A percentile compares a stretch with the other conserved stretches of the same genome.
These are phyloP conservation scores for Harpalus rubripes DNA, from an alignment of 2,888 invertebrate genomes.

Conservation along the genomic window DNA sequence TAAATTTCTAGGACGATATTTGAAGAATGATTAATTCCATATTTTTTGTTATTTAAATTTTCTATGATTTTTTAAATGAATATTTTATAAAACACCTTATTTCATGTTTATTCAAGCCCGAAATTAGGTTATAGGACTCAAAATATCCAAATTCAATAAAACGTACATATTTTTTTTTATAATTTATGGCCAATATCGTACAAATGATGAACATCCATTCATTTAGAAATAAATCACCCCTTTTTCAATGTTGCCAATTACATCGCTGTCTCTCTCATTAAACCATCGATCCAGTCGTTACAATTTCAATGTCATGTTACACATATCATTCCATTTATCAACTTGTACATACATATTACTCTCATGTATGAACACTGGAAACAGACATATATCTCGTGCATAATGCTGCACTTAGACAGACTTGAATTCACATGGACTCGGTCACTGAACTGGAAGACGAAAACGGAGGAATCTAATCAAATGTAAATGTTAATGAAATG, in stretches of 20 bases:
- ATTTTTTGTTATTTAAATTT: no score
- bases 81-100: no score
- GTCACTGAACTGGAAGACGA: conserved; percentile 28
- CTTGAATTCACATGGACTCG: conserved; percentile 16
- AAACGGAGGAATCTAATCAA: conserved; percentile 32
- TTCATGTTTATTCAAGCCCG: no score
- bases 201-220: no score
- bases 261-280: neutral
- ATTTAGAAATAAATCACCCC: neutral
- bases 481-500: conserved; percentile 35
- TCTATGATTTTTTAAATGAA: no score
- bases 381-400: conserved; percentile 35
- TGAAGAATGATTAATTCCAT: no score
- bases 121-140: no score
- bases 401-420: conserved; percentile 38
- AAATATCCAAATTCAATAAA: no score
- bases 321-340: conserved; percentile 32
- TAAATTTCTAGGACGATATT: no score
- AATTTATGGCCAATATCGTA: no score
- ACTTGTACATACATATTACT: conserved; percentile 13
- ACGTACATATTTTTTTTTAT: no score
- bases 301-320: conserved; percentile 19
- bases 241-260: conserved; percentile 15
- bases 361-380: conserved; percentile 39
- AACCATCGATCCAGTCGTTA: conserved; percentile 15